Base-by-base conservation (phyloP, 1,140 invertebrate genomes). In the Ephestia elutella region DNA sequence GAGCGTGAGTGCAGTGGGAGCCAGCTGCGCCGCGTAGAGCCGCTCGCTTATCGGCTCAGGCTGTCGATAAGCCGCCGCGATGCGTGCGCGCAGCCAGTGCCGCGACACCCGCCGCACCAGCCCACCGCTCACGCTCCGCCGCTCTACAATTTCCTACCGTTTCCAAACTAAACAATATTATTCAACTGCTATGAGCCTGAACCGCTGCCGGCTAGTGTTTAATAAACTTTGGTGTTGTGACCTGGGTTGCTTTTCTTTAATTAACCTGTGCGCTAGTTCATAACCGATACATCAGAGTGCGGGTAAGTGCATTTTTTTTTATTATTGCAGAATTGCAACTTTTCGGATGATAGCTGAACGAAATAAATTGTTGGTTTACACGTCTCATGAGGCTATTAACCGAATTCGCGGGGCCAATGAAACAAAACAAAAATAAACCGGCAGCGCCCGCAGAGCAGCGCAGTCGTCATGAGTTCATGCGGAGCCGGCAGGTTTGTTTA, bases 21-120 rank as follows among this genome's bases (percentile, higher is more conserved):
- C n/a, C n/a, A n/a, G n/a, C n/a, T n/a, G n/a, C n/a, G n/a, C n/a
- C n/a, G n/a, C n/a, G n/a, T n/a, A n/a, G n/a, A 65, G 70, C 62
- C 73, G 67, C 64, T 59, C 56, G 76, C 78, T 86, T 85, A 85
- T 85, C 82, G 75, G 69, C 58, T 69, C 68, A 59, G 78, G 75
- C 10, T 66, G 68, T 71, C 80, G 82, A 87, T 87, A 85, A 87
- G 72, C 66, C 58, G n/a, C 62, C 61, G 2, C 13, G 38, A 66
- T 70, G 73, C 72, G 71, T 77, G 66, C 66, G 68, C 70, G 72
- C 75, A 66, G 69, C 65, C 79, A 82, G 79, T 79, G 65, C 67
- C 60, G 74, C 66, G 71, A 70, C 68, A 70, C 60, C 80, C 73
- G 71, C 63, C 80, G 71, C 71, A 82, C 58, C 57, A 68, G 56